phyloP scores from a whole-genome alignment of 2,797 vertebrate genomes.

The Loriculus beryllinus region DNA sequence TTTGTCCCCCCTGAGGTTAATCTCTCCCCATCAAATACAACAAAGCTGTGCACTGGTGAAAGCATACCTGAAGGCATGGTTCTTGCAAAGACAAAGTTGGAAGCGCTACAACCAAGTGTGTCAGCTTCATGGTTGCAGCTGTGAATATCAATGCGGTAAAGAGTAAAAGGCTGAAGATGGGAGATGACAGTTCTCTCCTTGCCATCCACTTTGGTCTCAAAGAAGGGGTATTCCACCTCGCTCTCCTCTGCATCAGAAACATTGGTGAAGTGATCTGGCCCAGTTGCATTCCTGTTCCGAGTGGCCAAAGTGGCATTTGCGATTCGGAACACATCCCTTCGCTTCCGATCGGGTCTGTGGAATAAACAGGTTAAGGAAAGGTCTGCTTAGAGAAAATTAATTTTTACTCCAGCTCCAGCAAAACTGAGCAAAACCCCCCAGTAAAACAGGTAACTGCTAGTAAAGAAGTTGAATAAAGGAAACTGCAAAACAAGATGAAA shows the following conservation, averaged over 20 bases:
- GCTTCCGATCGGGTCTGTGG: constrained; percentile 83
- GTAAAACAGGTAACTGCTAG: background rate
- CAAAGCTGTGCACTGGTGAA: background rate
- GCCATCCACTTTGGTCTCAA: constrained; percentile 83
- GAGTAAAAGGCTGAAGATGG: constrained; percentile 89
- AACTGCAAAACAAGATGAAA: background rate
- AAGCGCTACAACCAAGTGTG: constrained; percentile 87
- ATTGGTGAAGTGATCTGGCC: constrained; percentile 75
- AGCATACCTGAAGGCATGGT: constrained; percentile 92
- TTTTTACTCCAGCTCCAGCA: background rate
- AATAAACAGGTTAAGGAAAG: background rate
- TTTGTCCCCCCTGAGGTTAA: background rate
- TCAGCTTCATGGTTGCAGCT: constrained; percentile 93
- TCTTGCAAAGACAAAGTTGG: constrained; percentile 92
- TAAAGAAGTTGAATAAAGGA: background rate
- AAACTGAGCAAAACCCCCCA: background rate
- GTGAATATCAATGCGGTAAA: constrained; percentile 96
- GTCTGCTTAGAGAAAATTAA: background rate
- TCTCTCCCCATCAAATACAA: background rate
- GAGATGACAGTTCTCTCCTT: constrained; percentile 87
- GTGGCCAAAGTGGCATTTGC: constrained; percentile 82
- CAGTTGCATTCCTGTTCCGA: constrained; percentile 72
- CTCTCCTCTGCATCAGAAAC: constrained; percentile 80
- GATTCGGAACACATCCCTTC: constrained; percentile 84
- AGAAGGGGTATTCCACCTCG: constrained; percentile 85